phyloP scores from a whole-genome alignment of 2,113 vertebrate species.

The Ovis aries region ARS-UI_Ramb_v3.0 NC_056065.1:48515501-48516000 shows the following conservation, averaged over 20 bases:
- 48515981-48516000: neutral
- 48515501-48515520: neutral
- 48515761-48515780: neutral
- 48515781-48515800: fast-evolving
- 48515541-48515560: fast-evolving
- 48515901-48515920: neutral
- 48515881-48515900: neutral
- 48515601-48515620: neutral
- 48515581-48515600: fast-evolving
- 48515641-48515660: neutral
- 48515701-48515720: fast-evolving
- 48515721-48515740: neutral
- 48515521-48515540: neutral
- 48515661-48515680: neutral
- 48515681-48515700: fast-evolving
- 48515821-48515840: neutral
- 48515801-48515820: fast-evolving
- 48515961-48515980: neutral
- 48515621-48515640: neutral
- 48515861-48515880: neutral
- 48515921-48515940: neutral
- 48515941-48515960: neutral
- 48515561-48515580: neutral
- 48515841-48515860: neutral
- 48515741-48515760: neutral